Evolutionary conservation across 2,113 vertebrate genomes (phyloP), one percentile per base, ranked within the genome.

Genomic region (Petroica traversi): DNA sequence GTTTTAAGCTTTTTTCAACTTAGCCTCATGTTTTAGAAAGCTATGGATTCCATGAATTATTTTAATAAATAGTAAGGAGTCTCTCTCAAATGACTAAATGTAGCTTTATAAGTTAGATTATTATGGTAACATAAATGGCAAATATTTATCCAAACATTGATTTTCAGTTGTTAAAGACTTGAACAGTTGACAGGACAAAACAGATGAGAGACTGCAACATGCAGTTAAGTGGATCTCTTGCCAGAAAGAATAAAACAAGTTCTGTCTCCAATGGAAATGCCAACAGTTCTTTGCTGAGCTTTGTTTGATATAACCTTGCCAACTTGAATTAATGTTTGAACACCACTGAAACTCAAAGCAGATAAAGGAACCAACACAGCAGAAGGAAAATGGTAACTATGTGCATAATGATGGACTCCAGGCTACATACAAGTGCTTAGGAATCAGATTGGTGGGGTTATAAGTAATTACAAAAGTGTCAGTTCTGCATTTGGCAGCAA

Each of bases 1-100:
- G 83, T 91, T 96, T 97, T 79, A 87, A 52, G 57, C 71, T 94
- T 93, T 84, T 74, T 88, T 91, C 51, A 85, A 41, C 58, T 89
- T 55, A 55, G 46, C 41, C 16, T 94, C 12, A 7, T n/a, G n/a
- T 85, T 97, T 79, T 85, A 79, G 68, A 63, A 96, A 89, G 83
- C 45, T 63, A 34, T 19, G 54, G 57, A 86, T 80, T 87, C 72
- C 85, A 86, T 67, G 40, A 92, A 89, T 85, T 85, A 74, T 25
- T 88, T 73, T 10, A 90, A 54, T 79, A 82, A 49, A 62, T 62
- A 4, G 29, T 24, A 86, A 51, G 20, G 11, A 14, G 72, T 59
- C 25, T 73, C 59, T 87, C 36, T 68, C 43, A 84, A 62, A 43
- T n/a, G 34, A 67, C 43, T 74, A 61, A 7, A 45, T 1, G 3